Evolutionary conservation across 2,113 vertebrate species (phyloP).

Genomic region (Paradoxurus hermaphroditus): DNA sequence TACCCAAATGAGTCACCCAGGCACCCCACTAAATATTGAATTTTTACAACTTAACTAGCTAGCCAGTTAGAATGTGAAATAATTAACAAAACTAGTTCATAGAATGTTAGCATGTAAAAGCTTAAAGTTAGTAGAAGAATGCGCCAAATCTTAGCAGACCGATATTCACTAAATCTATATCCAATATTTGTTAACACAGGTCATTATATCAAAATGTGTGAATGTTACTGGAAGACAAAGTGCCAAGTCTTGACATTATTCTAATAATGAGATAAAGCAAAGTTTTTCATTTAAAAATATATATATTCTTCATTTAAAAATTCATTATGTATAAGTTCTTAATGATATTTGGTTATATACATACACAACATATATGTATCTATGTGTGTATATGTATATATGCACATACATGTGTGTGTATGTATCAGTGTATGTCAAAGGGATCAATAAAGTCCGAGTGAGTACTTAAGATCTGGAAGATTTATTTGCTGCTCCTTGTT

Average conservation of each 20-base stretch:
- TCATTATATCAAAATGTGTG: background rate
- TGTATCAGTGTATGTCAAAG: background rate
- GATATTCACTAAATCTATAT: background rate
- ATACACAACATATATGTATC: background rate
- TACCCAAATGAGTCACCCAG: too few relatives aligned
- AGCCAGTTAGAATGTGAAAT: background rate
- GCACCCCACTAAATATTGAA: background rate
- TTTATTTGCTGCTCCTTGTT: background rate
- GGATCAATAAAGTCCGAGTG: background rate
- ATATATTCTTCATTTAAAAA: background rate
- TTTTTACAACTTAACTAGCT: background rate
- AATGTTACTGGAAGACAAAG: background rate
- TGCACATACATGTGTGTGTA: background rate
- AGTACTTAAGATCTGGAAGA: background rate
- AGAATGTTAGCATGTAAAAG: background rate
- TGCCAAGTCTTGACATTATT: background rate
- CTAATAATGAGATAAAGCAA: background rate
- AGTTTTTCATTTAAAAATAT: background rate
- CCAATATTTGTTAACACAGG: background rate
- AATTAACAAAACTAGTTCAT: background rate
- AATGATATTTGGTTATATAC: background rate
- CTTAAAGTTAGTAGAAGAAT: background rate
- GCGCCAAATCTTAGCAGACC: background rate
- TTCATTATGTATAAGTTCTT: background rate
- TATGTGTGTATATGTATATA: fast-evolving